Evolutionary conservation across 2,797 vertebrate species (phyloP).

Genomic region (Brachymystax lenok): DNA sequence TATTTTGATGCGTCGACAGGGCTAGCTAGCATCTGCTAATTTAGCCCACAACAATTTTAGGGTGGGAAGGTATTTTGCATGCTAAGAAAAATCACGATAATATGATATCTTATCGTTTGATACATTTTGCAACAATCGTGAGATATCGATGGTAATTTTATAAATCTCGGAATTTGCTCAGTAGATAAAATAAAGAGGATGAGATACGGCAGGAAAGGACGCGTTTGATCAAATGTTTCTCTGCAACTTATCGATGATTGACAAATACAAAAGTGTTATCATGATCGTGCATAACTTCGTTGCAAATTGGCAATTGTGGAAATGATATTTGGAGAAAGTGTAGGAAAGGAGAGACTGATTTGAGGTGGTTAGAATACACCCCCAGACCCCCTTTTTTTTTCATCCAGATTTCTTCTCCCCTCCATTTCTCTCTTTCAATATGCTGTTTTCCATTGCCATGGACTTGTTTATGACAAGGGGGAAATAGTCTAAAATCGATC

Average conservation of each 20-base stretch:
- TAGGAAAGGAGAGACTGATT: slow-evolving; percentile 72
- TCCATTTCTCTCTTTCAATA: slow-evolving; percentile 83
- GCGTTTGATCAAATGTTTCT: slow-evolving; percentile 79
- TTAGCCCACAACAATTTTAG: slow-evolving; percentile 59
- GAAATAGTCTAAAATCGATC: slow-evolving; percentile 76
- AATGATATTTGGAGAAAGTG: slow-evolving; percentile 69
- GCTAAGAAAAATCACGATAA: slow-evolving; percentile 44
- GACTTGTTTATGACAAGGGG: slow-evolving; percentile 79
- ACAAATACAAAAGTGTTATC: slow-evolving; percentile 59
- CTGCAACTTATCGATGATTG: slow-evolving; percentile 65
- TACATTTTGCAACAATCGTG: slow-evolving; percentile 59
- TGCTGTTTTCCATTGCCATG: slow-evolving; percentile 81
- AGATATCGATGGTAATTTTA: slow-evolving; percentile 57
- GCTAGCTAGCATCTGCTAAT: slow-evolving; percentile 69
- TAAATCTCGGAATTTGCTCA: slow-evolving; percentile 46
- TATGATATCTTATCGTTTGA: slow-evolving; percentile 41
- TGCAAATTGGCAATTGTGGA: slow-evolving; percentile 62
- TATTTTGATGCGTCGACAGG: slow-evolving; percentile 81
- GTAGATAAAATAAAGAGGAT: slow-evolving; percentile 74
- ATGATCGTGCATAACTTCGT: slow-evolving; percentile 60
- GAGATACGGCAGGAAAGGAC: slow-evolving; percentile 73
- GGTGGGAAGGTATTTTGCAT: slow-evolving; percentile 61
- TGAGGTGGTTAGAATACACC: slow-evolving; percentile 81
- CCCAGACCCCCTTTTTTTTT: slow-evolving; percentile 78
- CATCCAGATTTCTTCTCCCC: slow-evolving; percentile 81